Evolutionary conservation across 2,797 vertebrate species (phyloP).

Genomic region (Malurus leucopterus): DNA sequence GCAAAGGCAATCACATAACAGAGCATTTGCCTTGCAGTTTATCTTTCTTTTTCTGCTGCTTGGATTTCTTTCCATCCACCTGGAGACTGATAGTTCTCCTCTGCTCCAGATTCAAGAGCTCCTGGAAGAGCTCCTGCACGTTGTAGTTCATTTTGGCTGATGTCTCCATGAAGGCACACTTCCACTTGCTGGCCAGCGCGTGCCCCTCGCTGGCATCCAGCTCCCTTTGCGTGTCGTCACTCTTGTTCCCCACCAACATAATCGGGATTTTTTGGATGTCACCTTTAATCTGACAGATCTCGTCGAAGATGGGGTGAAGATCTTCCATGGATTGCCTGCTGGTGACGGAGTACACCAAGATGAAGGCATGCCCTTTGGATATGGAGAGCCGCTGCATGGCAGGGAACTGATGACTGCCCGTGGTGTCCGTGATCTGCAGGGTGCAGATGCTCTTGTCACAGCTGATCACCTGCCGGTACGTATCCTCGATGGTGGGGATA

Average conservation of each 20-base stretch:
- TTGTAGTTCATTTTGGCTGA: constrained; percentile 70
- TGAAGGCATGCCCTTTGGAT: constrained; percentile 71
- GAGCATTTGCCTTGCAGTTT: constrained; percentile 71
- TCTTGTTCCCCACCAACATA: constrained; percentile 73
- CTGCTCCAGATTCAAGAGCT: constrained; percentile 70
- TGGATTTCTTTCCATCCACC: constrained; percentile 67
- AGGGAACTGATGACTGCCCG: constrained; percentile 65
- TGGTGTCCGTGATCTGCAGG: constrained; percentile 72
- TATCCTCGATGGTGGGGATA: constrained; percentile 68
- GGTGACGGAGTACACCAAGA: constrained; percentile 71
- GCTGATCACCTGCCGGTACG: constrained; percentile 71
- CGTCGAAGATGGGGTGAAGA: constrained; percentile 68
- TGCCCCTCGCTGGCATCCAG: constrained; percentile 64
- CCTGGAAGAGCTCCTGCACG: constrained; percentile 73
- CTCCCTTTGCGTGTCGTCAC: constrained; percentile 58
- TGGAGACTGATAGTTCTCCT: constrained; percentile 64
- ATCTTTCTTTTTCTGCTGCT: constrained; percentile 63
- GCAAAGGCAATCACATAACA: constrained; percentile 59
- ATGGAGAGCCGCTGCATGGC: constrained; percentile 70
- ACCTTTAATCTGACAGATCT: constrained; percentile 73
- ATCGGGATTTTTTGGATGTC: constrained; percentile 64
- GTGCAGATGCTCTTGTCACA: constrained; percentile 67
- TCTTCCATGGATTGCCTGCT: constrained; percentile 71
- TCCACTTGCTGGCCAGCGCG: constrained; percentile 67
- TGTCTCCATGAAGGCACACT: constrained; percentile 74